A percentile compares a stretch with the other conserved stretches of the same genome.
Conservation (phyloP, 92 coral and sea anemone species). For the Plumapathes pennacea region DNA sequence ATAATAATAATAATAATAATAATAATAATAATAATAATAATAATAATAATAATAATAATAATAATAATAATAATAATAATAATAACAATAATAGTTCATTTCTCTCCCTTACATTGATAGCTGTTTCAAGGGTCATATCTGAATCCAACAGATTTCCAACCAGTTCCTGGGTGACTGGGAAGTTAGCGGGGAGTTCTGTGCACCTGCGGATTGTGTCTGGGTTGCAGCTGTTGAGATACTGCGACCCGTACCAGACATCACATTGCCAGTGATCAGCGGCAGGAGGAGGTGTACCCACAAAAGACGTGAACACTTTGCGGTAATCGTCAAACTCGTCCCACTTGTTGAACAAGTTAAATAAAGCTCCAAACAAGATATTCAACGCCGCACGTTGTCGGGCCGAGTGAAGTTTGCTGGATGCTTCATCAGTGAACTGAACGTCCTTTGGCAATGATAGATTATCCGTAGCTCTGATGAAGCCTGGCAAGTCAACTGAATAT, state of each 20-base stretch:
- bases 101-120: constrained; percentile 54
- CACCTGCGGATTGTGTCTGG: constrained; percentile 66
- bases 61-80: no score
- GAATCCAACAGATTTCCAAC: constrained; percentile 59
- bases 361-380: constrained; percentile 20
- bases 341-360: constrained; percentile 29
- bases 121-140: constrained; percentile 50
- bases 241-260: constrained; percentile 72
- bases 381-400: constrained; percentile 30
- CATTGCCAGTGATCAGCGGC: constrained; percentile 58
- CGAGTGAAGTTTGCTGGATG: constrained; percentile 16
- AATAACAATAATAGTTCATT: no score
- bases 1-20: no score
- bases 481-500: constrained; percentile 32
- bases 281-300: constrained; percentile 8
- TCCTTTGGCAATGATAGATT: constrained; percentile 38
- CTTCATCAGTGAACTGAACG: constrained; percentile 37
- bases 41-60: no score
- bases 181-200: constrained; percentile 44
- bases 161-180: constrained; percentile 51
- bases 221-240: constrained; percentile 67
- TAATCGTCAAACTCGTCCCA: constrained; percentile 49
- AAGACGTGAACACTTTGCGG: constrained; percentile 25
- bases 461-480: constrained; percentile 32
- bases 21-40: no score